phyloP scores from a whole-genome alignment of 2,888 invertebrate genomes.

The Exocentrus adspersus region DNA sequence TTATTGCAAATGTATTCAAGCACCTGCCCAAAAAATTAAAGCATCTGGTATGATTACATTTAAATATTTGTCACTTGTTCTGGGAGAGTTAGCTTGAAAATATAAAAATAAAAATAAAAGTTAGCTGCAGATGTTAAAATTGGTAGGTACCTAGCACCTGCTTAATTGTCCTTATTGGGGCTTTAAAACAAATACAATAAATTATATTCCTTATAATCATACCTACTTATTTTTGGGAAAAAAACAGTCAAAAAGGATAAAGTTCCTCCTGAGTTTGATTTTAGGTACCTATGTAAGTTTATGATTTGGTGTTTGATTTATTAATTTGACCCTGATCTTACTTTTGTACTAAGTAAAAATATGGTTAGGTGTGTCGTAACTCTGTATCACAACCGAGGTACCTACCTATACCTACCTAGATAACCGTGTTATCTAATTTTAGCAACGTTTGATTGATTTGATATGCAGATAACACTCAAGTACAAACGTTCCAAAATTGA shows the following conservation, averaged over 20 bases:
- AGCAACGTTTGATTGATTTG: constrained; percentile 8
- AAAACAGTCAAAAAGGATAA: too few relatives aligned
- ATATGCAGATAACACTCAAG: not conserved
- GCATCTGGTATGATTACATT: not conserved
- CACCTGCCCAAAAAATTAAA: not conserved
- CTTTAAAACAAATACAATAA: too few relatives aligned
- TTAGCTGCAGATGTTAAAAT: not conserved
- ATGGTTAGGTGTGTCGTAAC: too few relatives aligned
- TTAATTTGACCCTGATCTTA: not conserved
- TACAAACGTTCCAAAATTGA: too few relatives aligned
- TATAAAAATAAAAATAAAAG: not conserved
- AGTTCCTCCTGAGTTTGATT: too few relatives aligned
- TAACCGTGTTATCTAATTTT: constrained; percentile 5
- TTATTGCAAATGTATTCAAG: not conserved
- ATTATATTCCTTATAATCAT: too few relatives aligned
- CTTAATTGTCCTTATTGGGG: too few relatives aligned
- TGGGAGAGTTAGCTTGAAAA: not conserved
- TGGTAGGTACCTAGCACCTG: too few relatives aligned
- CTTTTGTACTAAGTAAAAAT: too few relatives aligned
- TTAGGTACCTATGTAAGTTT: not conserved
- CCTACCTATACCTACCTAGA: not conserved
- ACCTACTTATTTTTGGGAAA: too few relatives aligned
- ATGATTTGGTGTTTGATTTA: not conserved
- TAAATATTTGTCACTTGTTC: not conserved
- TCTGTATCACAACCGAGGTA: too few relatives aligned